Conservation (phyloP, 2,797 vertebrate species). For the Coreius guichenoti region DNA sequence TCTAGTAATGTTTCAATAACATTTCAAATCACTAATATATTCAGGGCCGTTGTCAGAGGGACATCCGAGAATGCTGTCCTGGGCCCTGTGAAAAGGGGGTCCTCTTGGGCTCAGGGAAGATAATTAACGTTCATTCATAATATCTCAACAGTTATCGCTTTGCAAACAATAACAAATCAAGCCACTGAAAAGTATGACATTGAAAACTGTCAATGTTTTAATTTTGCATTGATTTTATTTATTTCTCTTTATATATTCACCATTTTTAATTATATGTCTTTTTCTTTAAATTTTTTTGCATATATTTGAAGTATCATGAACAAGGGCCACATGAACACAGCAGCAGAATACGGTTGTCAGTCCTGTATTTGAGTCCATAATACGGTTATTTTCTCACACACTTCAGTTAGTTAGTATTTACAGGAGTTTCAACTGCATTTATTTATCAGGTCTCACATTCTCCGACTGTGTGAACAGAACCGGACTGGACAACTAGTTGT, state of each 20-base stretch:
- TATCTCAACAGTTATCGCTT: not conserved
- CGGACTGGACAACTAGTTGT: no score
- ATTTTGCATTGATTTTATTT: not conserved
- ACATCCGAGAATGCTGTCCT: slow-evolving; percentile 4
- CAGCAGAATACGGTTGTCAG: not conserved
- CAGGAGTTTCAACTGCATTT: not conserved
- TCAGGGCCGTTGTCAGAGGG: slow-evolving; percentile 4
- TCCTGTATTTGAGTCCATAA: not conserved
- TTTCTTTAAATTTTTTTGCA: not conserved
- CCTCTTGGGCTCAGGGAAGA: not conserved
- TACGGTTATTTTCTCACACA: not conserved
- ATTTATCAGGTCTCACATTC: not conserved
- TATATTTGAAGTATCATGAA: not conserved
- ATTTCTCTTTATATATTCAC: not conserved
- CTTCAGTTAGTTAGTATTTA: not conserved
- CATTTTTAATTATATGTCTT: not conserved
- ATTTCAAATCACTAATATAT: slow-evolving; percentile 2
- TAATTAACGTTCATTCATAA: not conserved
- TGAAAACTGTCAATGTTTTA: not conserved
- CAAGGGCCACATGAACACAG: not conserved
- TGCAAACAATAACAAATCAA: not conserved
- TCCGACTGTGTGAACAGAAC: not conserved
- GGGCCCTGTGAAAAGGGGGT: not conserved
- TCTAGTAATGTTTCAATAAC: not conserved
- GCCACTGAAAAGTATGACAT: not conserved